These are phyloP conservation scores for Chrysina gloriosa DNA, from an alignment of 2,888 invertebrate genomes.

Conservation along the genomic window DNA sequence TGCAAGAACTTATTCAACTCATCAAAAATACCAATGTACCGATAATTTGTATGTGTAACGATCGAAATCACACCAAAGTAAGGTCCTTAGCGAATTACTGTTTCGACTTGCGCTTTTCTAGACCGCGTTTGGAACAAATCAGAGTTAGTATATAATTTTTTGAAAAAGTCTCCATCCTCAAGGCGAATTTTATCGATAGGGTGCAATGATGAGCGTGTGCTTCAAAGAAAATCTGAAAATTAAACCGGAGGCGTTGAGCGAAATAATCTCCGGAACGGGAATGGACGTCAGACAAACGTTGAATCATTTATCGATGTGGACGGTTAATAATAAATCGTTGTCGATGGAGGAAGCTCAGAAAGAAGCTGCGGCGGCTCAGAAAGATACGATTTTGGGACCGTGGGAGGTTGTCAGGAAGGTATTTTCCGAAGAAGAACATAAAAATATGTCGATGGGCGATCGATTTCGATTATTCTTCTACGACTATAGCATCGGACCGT, in stretches of 20 bases:
- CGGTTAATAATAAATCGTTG: slow-evolving; percentile 69
- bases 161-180: not conserved
- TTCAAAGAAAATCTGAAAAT: slow-evolving; percentile 90
- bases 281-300: slow-evolving; percentile 95
- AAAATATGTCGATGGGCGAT: slow-evolving; percentile 81
- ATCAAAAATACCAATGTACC: slow-evolving; percentile 91
- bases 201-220: slow-evolving; percentile 91
- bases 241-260: slow-evolving; percentile 78
- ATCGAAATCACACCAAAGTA: slow-evolving; percentile 93
- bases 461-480: slow-evolving; percentile 94
- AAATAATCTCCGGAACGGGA: slow-evolving; percentile 87
- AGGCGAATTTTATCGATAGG: slow-evolving; percentile 66
- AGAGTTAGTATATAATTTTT: slow-evolving; percentile 69
- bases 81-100: slow-evolving; percentile 93
- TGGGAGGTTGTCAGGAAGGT: slow-evolving; percentile 95
- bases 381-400: slow-evolving; percentile 90
- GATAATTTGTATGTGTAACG: slow-evolving; percentile 98
- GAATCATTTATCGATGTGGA: slow-evolving; percentile 88
- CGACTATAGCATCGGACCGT: slow-evolving; percentile 95
- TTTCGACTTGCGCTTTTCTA: slow-evolving; percentile 88
- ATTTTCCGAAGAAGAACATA: slow-evolving; percentile 84
- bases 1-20: slow-evolving; percentile 91
- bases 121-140: slow-evolving; percentile 91
- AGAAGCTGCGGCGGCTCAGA: slow-evolving; percentile 74
- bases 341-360: slow-evolving; percentile 68